phyloP scores from a whole-genome alignment of 2,113 vertebrate species.

The Ivindomyrus marchei region DNA sequence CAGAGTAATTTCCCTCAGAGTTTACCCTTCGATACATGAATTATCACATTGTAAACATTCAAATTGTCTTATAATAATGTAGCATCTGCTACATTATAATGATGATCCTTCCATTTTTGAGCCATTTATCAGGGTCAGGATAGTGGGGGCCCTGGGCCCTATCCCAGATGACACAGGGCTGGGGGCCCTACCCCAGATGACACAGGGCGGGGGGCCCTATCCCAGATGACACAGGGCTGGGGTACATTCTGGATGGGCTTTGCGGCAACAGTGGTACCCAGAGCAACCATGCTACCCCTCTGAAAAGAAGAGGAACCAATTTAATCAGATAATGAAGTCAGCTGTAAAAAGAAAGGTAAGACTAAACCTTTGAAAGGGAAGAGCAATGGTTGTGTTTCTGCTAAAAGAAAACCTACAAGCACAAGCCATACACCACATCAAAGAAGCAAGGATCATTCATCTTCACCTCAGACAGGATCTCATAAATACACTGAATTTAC shows the following conservation, averaged over 20 bases:
- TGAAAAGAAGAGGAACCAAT: background rate
- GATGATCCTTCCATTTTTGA: too few relatives aligned
- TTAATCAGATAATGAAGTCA: background rate
- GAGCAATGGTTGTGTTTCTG: background rate
- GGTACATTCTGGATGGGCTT: background rate
- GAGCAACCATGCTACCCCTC: background rate
- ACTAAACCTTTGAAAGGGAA: background rate
- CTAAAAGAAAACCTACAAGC: background rate
- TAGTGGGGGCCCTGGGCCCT: background rate
- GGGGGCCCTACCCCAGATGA: background rate
- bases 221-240: background rate
- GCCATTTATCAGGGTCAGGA: too few relatives aligned
- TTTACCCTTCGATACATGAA: background rate
- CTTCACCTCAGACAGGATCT: background rate
- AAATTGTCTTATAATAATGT: background rate
- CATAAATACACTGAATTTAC: background rate
- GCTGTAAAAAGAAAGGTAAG: background rate
- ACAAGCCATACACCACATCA: background rate
- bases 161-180: background rate
- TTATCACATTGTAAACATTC: background rate
- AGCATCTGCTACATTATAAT: background rate
- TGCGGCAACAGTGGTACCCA: background rate
- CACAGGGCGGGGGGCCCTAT: background rate
- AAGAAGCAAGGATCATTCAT: background rate
- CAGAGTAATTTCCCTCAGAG: background rate